phyloP scores from a whole-genome alignment of 2,888 invertebrate genomes.

The Eupithecia abbreviata region DNA sequence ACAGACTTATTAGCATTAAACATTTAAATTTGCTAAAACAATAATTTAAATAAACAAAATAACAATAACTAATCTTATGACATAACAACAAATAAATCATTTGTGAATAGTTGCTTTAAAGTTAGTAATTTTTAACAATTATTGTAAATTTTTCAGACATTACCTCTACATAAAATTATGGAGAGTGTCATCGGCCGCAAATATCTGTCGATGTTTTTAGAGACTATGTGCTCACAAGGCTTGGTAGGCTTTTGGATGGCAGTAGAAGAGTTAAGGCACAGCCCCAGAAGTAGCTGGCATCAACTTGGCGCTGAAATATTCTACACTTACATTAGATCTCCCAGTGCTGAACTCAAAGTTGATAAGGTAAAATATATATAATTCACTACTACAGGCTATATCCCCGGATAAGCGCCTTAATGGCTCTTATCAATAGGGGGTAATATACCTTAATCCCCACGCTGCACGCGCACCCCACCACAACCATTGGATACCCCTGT shows the following conservation, averaged over 20 bases:
- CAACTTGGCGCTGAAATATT: constrained; percentile 96
- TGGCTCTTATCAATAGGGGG: neutral
- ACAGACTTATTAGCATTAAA: neutral
- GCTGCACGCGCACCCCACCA: neutral
- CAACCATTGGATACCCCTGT: neutral
- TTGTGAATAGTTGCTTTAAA: neutral
- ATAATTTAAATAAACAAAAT: neutral
- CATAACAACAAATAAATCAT: neutral
- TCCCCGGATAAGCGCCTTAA: neutral
- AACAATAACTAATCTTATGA: neutral
- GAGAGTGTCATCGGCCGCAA: constrained; percentile 91
- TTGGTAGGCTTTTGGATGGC: constrained; percentile 93
- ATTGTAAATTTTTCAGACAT: constrained; percentile 77
- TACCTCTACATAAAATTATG: constrained; percentile 89
- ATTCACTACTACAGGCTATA: neutral
- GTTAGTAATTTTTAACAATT: neutral
- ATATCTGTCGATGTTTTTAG: constrained; percentile 91
- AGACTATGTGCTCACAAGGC: constrained; percentile 92
- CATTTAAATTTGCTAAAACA: too few relatives aligned
- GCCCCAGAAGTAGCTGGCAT: constrained; percentile 91
- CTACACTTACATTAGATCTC: constrained; percentile 93
- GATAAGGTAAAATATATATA: constrained; percentile 83
- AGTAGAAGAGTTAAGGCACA: constrained; percentile 91
- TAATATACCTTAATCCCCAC: neutral
- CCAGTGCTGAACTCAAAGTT: constrained; percentile 91